Evolutionary conservation across 2,113 vertebrate genomes (phyloP), one percentile per base, ranked within the genome.

Genomic region (Oreamnos americanus): DNA sequence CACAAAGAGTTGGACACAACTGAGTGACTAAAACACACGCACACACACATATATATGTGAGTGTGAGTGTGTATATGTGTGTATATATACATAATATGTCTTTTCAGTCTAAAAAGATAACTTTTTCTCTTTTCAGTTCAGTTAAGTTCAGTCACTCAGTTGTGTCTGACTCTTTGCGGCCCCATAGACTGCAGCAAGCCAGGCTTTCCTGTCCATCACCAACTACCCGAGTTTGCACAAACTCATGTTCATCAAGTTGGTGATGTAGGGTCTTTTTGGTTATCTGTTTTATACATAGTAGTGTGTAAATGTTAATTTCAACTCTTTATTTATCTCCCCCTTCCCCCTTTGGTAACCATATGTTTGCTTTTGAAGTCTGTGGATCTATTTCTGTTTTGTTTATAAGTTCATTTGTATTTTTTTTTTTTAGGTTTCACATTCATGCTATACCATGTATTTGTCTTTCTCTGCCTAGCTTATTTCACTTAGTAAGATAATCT

Each of bases 221-320:
- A 71, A 23, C 9, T 71, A 4, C n/a, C 9, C 0, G n/a, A 71
- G n/a, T 9, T 71, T 36, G 19, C 9, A 0, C 64, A 36, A 36
- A 36, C 19, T 21, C n/a, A 21, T 71, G 64, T 36, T 23, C 19
- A 71, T 71, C n/a, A 67, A 67, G n/a, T 21, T 36, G 64, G 17
- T 19, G 10, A 81, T 51, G 17, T 12, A n/a, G 30, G 78, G 1
- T 30, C 47, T 51, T 81, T 33, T 51, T 1, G 3, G 9, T 81
- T 51, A 81, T 51, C 30, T 81, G 47, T 81, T 81, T 81, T 51
- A 81, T n/a, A 21, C 6, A 49, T 21, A 81, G 45, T 49, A 49
- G 47, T 82, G 17, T 23, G 79, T 82, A 82, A n/a, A n/a, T 82
- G 17, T 23, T 51, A 53, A 82, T 82, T 21, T 23, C 30, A 51